Evolutionary conservation across 1,140 invertebrate genomes (phyloP).

Genomic region (Yoshiicerus persimilis): DNA sequence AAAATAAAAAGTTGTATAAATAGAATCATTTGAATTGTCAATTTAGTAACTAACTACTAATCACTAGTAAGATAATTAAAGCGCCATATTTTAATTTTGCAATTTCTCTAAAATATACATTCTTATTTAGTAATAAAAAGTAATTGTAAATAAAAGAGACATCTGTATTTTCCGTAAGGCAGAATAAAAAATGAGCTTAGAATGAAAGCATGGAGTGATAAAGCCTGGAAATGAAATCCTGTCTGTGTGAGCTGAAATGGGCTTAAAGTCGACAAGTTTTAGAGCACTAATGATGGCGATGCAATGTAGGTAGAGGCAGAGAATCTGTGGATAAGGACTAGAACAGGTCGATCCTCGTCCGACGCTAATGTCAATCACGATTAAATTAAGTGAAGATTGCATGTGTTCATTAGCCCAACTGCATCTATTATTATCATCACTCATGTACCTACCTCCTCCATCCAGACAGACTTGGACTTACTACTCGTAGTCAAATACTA

Average conservation of each 20-base stretch:
- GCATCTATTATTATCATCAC: constrained; percentile 5
- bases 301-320: not conserved
- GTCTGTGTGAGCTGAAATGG: not conserved
- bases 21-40: too few species aligned
- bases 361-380: constrained; percentile 33
- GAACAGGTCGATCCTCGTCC: not conserved
- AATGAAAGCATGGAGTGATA: too few species aligned
- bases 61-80: too few species aligned
- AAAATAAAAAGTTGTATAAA: too few species aligned
- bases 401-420: constrained; percentile 32
- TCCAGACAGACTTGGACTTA: not conserved
- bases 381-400: constrained; percentile 31
- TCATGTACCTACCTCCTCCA: not conserved
- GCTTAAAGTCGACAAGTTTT: not conserved
- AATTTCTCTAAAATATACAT: too few species aligned
- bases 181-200: not conserved
- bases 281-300: not conserved
- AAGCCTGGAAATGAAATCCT: not conserved
- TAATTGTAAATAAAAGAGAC: too few species aligned
- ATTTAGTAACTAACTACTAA: too few species aligned
- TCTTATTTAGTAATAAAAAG: too few species aligned
- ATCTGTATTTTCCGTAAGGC: not conserved
- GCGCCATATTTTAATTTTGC: too few species aligned
- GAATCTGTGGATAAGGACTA: not conserved
- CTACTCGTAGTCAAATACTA: not conserved